phyloP scores from a whole-genome alignment of 2,888 invertebrate species.

The Crematogaster levior region DNA sequence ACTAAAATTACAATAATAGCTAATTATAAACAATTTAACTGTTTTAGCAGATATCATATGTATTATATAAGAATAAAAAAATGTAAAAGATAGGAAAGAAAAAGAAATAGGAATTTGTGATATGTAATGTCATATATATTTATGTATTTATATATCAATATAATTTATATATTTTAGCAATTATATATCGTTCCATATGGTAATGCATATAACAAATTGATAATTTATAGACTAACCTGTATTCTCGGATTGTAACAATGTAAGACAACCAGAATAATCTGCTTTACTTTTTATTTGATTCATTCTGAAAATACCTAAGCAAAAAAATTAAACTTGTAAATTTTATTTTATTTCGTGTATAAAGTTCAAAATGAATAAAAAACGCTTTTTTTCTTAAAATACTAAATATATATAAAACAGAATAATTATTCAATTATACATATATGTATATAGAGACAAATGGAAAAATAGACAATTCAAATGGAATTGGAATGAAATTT shows the following conservation, averaged over 20 bases:
- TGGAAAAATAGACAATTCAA: too few species aligned
- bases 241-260: background rate
- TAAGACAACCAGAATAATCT: background rate
- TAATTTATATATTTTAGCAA: background rate
- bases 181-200: background rate
- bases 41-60: background rate
- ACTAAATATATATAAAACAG: too few species aligned
- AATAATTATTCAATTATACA: too few species aligned
- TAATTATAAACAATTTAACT: background rate
- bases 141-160: background rate
- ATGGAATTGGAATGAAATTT: too few species aligned
- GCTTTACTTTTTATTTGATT: background rate
- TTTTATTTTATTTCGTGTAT: too few species aligned
- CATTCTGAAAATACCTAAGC: background rate
- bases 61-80: background rate
- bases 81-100: background rate
- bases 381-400: too few species aligned
- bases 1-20: background rate
- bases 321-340: background rate
- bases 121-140: background rate
- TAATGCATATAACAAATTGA: background rate
- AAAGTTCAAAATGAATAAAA: too few species aligned
- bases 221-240: constrained; percentile 4
- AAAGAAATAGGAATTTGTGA: background rate
- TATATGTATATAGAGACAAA: too few species aligned